Base-by-base conservation (phyloP, 2,797 vertebrate genomes). In the Coendou prehensilis region DNA sequence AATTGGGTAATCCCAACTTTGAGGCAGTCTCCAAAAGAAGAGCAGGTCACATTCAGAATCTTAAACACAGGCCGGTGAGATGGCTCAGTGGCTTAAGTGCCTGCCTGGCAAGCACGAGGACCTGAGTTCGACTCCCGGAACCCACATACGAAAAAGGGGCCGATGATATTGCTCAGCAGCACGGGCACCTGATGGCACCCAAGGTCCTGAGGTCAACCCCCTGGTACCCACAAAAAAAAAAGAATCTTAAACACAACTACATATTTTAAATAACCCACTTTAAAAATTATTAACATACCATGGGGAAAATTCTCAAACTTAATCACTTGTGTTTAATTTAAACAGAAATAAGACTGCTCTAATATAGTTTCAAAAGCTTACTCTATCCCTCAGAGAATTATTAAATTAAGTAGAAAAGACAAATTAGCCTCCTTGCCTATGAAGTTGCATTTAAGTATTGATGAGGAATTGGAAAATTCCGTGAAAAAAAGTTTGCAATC, bases 371-470 rank as follows among this genome's bases (percentile, higher is more conserved):
- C 61, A 6, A 69, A 85, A 17, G 18, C 54, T 57, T 75, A 41
- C 78, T 80, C 59, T 7, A 37, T 57, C 71, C 57, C 93, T 93
- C 37, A 3, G 78, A 83, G 96, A 54, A 90, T 92, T 81, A 87
- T 67, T 95, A 73, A 30, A 87, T 87, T 83, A 94, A 87, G 94
- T 23, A 73, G 73, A 69, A 71, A 69, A 82, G 30, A 15, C n/a
- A n/a, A 20, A 67, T 76, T 73, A 61, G 52, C 23, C 33, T 54
- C 87, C 11, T 61, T 63, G 50, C 56, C 67, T 57, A 6, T 18
- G 56, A 75, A 57, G 87, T 59, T 57, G 8, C 64, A 30, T 50
- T 81, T 15, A 64, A 28, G 67, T 89, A 54, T 79, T 50, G 76
- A 63, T 26, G 37, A 37, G 61, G 57, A 82, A 85, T 79, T 52